A percentile compares a stretch with the other conserved stretches of the same genome.
These are phyloP conservation scores for Meteorus cinctellus DNA, from an alignment of 2,888 invertebrate species.

Conservation along the genomic window DNA sequence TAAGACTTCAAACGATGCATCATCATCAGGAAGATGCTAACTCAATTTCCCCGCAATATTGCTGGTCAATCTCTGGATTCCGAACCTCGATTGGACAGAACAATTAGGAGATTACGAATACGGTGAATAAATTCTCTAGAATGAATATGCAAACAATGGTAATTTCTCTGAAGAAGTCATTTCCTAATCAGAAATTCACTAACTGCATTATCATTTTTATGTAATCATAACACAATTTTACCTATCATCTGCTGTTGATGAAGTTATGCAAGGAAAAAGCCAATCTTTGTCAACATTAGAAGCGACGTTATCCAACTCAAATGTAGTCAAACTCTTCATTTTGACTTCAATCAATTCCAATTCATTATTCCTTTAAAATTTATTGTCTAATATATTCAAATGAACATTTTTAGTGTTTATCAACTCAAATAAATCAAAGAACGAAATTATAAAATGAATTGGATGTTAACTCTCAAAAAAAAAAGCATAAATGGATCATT, in stretches of 20 bases:
- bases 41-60: conserved; percentile 59
- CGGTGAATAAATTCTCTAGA: conserved; percentile 59
- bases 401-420: conserved; percentile 56
- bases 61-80: conserved; percentile 60
- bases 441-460: too few relatives aligned
- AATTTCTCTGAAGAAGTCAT: not conserved
- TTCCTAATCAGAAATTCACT: not conserved
- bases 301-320: conserved; percentile 57
- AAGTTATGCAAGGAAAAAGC: conserved; percentile 63
- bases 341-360: conserved; percentile 63
- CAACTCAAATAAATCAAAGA: too few relatives aligned
- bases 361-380: conserved; percentile 56
- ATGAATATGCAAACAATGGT: conserved; percentile 33
- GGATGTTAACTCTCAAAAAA: too few relatives aligned
- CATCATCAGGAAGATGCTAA: conserved; percentile 55
- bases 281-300: conserved; percentile 56
- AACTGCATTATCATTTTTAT: not conserved
- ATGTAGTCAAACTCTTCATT: conserved; percentile 53
- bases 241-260: conserved; percentile 62
- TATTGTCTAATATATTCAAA: conserved; percentile 56
- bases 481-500: too few relatives aligned
- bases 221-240: conserved; percentile 55
- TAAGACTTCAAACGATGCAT: conserved; percentile 57
- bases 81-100: conserved; percentile 50
- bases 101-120: conserved; percentile 59